A percentile compares a stretch with the other conserved stretches of the same genome.
These are phyloP conservation scores for Rhopalosiphum padi DNA, from an alignment of 1,140 invertebrate species.

Conservation along the genomic window DNA sequence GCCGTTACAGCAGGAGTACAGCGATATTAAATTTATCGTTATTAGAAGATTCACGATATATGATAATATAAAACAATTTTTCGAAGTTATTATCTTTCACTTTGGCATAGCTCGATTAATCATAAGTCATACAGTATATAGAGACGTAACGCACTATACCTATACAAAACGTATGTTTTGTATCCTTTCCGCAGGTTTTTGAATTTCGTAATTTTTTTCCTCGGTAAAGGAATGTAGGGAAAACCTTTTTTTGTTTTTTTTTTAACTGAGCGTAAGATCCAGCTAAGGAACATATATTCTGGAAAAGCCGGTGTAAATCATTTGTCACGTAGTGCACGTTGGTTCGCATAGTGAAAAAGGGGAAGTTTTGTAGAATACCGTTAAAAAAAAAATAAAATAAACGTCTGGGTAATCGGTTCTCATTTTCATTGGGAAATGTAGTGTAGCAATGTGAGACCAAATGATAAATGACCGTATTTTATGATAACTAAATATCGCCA, in stretches of 20 bases:
- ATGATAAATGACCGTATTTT: slow-evolving; percentile 45
- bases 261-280: slow-evolving; percentile 14
- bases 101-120: slow-evolving; percentile 1
- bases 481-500: slow-evolving; percentile 47
- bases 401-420: slow-evolving; percentile 40
- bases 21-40: neutral
- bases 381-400: slow-evolving; percentile 10
- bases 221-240: neutral
- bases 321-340: slow-evolving; percentile 39
- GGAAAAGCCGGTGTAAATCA: slow-evolving; percentile 50
- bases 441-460: neutral
- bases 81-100: neutral
- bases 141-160: neutral
- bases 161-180: neutral
- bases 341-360: neutral
- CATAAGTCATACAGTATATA: neutral
- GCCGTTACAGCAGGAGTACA: neutral
- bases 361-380: neutral
- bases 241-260: slow-evolving; percentile 12
- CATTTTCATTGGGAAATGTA: slow-evolving; percentile 49
- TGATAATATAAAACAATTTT: neutral
- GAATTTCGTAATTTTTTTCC: slow-evolving; percentile 23
- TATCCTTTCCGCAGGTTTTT: neutral
- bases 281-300: slow-evolving; percentile 1
- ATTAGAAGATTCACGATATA: neutral